Evolutionary conservation across 2,888 invertebrate species (phyloP), one percentile per base, ranked within the genome.

Genomic region (Neocrepidodera transversa): DNA sequence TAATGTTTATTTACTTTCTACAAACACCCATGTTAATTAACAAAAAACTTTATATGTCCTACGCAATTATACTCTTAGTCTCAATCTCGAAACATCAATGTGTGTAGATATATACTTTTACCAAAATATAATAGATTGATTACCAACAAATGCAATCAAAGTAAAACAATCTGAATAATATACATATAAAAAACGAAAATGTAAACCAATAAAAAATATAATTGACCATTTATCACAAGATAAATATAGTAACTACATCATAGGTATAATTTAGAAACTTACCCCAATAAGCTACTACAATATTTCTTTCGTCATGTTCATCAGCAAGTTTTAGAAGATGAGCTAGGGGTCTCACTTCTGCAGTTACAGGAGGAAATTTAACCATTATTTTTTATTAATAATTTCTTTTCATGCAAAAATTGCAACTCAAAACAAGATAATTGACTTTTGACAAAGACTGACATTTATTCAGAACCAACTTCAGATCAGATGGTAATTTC

Each of bases 211-310:
- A 30, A 7, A 30, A 30, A 14, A 35, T 7, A 7, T 13, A 35
- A 35, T 13, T 35, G 35, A 10, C 7, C 30, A 14, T 13, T 14
- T 1, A 23, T 23, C 14, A n/a, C 51, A 47, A 8, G 14, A 56
- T 8, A 30, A 28, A 47, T 10, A 30, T 30, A 47, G n/a, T 17
- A 11, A 30, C 17, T 47, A 30, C 14, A 8, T 20, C 35, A 32
- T 18, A 20, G 16, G 14, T 20, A 35, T 17, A 23, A 55, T 40
- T 11, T 13, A 11, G 30, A 32, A 62, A 74, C 83, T 78, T 80
- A 88, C 93, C 88, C 93, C 97, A 98, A 80, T 97, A 98, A 45
- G 93, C 88, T 38, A 98, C 87, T 28, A 95, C 89, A 30, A 91
- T 85, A 82, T 98, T 97, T 69, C 97, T 84, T 28, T 85, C 82